Conservation (phyloP, 1,140 invertebrate species). For the Drosophila kurseongensis region DNA sequence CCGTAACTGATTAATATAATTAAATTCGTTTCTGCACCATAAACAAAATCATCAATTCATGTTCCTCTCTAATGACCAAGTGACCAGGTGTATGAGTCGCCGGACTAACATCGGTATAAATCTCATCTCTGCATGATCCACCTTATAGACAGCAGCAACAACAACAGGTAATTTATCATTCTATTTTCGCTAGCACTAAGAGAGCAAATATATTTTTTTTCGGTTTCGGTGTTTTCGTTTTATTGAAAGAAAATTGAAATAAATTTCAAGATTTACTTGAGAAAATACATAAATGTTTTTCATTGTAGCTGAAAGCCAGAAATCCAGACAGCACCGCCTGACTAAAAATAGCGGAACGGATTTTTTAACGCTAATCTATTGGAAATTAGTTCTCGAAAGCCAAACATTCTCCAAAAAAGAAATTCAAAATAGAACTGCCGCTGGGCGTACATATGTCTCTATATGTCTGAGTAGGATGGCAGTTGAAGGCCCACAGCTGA, state of each 20-base stretch:
- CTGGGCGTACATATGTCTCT: slow-evolving; percentile 29
- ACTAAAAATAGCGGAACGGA: slow-evolving; percentile 68
- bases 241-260: slow-evolving; percentile 74
- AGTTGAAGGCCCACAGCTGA: slow-evolving; percentile 64
- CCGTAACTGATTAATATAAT: slow-evolving; percentile 81
- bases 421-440: slow-evolving; percentile 71
- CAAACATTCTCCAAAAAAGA: slow-evolving; percentile 73
- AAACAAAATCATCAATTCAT: slow-evolving; percentile 75
- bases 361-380: slow-evolving; percentile 77
- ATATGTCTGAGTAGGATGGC: slow-evolving; percentile 32
- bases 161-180: slow-evolving; percentile 72
- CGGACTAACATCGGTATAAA: slow-evolving; percentile 22
- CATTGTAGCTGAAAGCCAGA: slow-evolving; percentile 59
- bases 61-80: slow-evolving; percentile 60
- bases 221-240: slow-evolving; percentile 43
- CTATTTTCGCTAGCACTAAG: slow-evolving; percentile 58
- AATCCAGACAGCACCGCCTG: slow-evolving; percentile 56
- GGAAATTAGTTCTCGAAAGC: slow-evolving; percentile 74
- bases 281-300: slow-evolving; percentile 65
- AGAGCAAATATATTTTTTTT: slow-evolving; percentile 44
- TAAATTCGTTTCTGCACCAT: slow-evolving; percentile 80
- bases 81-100: slow-evolving; percentile 37
- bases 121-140: slow-evolving; percentile 35
- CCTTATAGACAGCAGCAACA: slow-evolving; percentile 43
- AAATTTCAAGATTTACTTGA: slow-evolving; percentile 76